These are phyloP conservation scores for Hipparchia semele DNA, from an alignment of 2,888 invertebrate species.

Conservation along the genomic window DNA sequence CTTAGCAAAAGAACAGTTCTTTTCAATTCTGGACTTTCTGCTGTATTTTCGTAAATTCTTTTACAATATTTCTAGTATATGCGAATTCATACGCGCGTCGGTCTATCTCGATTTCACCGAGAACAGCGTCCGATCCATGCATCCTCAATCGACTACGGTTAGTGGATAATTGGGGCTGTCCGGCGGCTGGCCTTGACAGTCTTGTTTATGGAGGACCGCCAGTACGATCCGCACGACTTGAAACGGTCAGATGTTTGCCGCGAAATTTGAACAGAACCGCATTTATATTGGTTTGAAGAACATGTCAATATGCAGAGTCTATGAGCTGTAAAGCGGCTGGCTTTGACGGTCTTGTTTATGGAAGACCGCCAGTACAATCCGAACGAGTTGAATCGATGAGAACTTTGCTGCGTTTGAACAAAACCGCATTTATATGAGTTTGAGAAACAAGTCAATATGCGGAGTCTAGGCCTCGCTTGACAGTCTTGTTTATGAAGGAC, in stretches of 20 bases:
- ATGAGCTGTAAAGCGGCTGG: neutral
- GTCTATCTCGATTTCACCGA: slow-evolving; percentile 37
- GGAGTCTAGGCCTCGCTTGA: slow-evolving; percentile 46
- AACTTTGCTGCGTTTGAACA: neutral
- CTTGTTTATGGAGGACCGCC: slow-evolving; percentile 27
- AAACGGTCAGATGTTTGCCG: neutral
- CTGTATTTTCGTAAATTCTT: neutral
- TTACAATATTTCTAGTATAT: neutral
- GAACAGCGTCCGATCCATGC: slow-evolving; percentile 35
- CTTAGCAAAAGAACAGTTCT: no score
- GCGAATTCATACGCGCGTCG: slow-evolving; percentile 1
- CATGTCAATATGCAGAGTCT: neutral
- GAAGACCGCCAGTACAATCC: no score
- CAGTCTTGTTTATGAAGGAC: slow-evolving; percentile 33
- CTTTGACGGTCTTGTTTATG: no score
- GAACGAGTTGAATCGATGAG: no score
- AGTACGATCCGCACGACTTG: slow-evolving; percentile 15
- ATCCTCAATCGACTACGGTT: slow-evolving; percentile 42
- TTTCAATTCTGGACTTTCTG: neutral
- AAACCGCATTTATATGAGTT: neutral
- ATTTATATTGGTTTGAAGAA: neutral
- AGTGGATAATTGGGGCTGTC: slow-evolving; percentile 48
- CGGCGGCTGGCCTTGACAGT: slow-evolving; percentile 47
- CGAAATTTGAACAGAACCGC: neutral
- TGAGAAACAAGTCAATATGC: neutral